Evolutionary conservation across 2,113 vertebrate genomes (phyloP), one percentile per base, ranked within the genome.

Genomic region (Dromaius novaehollandiae): DNA sequence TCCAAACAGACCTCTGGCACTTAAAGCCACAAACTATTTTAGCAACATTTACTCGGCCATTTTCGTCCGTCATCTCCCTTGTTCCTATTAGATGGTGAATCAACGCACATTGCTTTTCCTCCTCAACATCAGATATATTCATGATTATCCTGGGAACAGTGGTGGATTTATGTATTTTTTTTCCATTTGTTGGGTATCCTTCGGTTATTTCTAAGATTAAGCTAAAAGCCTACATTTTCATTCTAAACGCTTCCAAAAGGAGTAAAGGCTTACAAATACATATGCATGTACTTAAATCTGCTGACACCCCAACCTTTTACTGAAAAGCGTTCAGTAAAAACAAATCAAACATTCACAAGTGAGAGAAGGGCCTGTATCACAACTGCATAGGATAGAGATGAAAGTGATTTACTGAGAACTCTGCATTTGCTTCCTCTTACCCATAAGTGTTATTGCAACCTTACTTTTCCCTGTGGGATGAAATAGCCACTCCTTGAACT

Each of bases 251-350:
- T 78, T 24, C 8, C 16, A 38, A 38, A 74, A 61, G 42, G 61
- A 71, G 11, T 14, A 38, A 66, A 79, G 13, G 25, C 74, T 82
- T 66, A 53, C 34, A 48, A 24, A 21, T 4, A 63, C 15, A 30
- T 2, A 0, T 20, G 6, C 36, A 30, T 55, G 28, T 38, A 3
- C 19, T 3, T 5, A 53, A 2, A 6, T 7, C 55, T 25, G 19
- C 70, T 32, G 38, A 83, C 18, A 21, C 5, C 2, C 22, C 18
- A 56, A 8, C 87, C 34, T 38, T 79, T n/a, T 13, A 17, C 25
- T 12, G 24, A 82, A 19, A 51, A 78, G 44, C 8, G 3, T 7
- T 46, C 38, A 58, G 46, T 75, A 83, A 64, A 73, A 83, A 25
- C 73, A 81, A 95, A 89, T 65, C 16, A 82, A 84, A 81, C 60